Evolutionary conservation across 1,140 invertebrate species (phyloP), one percentile per base, ranked within the genome.

Genomic region (Micrasema minimum): DNA sequence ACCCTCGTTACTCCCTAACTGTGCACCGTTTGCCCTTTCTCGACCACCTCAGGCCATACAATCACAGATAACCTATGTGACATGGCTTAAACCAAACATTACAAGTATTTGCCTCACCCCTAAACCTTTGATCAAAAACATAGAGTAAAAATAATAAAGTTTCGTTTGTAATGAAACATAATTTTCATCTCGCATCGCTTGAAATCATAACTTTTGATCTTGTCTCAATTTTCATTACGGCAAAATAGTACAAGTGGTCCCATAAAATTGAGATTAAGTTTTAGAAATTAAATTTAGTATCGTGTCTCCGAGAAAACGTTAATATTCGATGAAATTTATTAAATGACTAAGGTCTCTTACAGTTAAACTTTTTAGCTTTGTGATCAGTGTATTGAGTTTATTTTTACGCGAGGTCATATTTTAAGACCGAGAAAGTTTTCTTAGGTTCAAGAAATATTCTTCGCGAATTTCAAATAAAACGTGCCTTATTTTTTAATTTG

Each of bases 381-480:
- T 37, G 53, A 37, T 57, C 6, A 12, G 53, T n/a, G n/a, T 57
- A 16, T 57, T 11, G 20, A 16, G 53, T 14, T 31, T 35, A 35
- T 57, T 57, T 16, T 57, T 0, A 57, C 35, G 37, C 31, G 20
- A 57, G 31, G 53, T 57, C 53, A 57, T 35, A 57, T 5, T 57
- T n/a, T n/a, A n/a, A n/a, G n/a, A n/a, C n/a, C n/a, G n/a, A n/a
- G 14, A 37, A 57, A 35, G 12, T 55, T 55, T 16, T n/a, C 11
- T 5, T 7, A 31, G 9, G 14, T 45, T 61, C 20, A 43, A 61
- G n/a, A 61, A 20, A 45, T 20, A 43, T 61, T 12, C 45, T 62
- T 38, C n/a, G 37, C 38, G 57, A 41, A 22, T 45, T 62, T 43
- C 16, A 22, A 62, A 62, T 62, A 14, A 62, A 62, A 22, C 57